Evolutionary conservation across 2,888 invertebrate species (phyloP).

Genomic region (Keiferia lycopersicella): DNA sequence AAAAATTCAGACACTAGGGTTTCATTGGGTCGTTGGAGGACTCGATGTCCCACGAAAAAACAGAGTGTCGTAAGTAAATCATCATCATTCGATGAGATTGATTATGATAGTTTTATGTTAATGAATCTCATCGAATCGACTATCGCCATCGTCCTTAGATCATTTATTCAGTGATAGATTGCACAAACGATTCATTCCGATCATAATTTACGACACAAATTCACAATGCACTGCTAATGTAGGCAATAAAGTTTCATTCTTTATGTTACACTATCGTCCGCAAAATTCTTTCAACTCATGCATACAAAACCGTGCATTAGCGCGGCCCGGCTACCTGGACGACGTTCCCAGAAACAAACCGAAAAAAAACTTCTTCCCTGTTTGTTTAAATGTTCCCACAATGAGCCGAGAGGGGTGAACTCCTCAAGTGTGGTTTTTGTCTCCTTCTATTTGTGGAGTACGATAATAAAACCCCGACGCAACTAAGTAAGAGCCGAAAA

Average conservation of each 20-base stretch:
- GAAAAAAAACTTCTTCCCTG: conserved; percentile 65
- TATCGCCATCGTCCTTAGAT: background rate
- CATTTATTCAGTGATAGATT: background rate
- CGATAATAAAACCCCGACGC: conserved; percentile 65
- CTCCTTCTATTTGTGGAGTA: conserved; percentile 68
- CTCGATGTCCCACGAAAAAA: too few relatives aligned
- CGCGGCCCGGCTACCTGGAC: conserved; percentile 64
- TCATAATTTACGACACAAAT: background rate
- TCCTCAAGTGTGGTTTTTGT: conserved; percentile 77
- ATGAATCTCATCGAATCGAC: background rate
- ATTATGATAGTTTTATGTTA: background rate
- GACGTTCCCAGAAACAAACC: conserved; percentile 61
- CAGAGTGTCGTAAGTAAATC: too few relatives aligned
- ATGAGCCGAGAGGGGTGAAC: conserved; percentile 66
- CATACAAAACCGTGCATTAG: conserved; percentile 59
- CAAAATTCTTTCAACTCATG: conserved; percentile 42
- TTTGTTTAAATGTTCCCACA: conserved; percentile 73
- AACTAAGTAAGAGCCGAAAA: conserved; percentile 41
- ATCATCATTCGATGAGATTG: too few relatives aligned
- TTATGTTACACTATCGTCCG: conserved; percentile 30
- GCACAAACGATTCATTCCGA: conserved; percentile 1
- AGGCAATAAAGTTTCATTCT: conserved; percentile 24
- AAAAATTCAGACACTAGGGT: too few relatives aligned
- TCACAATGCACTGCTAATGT: conserved; percentile 12
- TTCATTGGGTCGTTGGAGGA: too few relatives aligned